Conservation (phyloP, 2,797 vertebrate species). For the Arctocebus calabarensis region DNA sequence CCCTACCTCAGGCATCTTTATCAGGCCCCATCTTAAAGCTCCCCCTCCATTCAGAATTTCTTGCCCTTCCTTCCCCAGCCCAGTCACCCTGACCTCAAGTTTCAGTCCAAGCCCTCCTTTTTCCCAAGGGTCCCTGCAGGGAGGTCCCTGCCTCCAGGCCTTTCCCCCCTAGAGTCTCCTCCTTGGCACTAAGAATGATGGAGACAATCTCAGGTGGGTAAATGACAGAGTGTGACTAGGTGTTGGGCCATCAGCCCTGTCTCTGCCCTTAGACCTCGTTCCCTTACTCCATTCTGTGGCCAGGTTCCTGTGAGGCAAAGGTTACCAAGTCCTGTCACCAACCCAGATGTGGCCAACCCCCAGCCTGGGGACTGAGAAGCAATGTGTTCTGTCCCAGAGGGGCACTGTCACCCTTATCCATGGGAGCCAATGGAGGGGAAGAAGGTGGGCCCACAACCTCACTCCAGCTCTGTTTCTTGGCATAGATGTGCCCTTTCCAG, state of each 20-base stretch:
- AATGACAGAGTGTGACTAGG: not conserved
- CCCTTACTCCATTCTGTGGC: not conserved
- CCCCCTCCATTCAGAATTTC: not conserved
- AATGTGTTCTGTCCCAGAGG: not conserved
- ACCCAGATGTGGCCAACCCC: not conserved
- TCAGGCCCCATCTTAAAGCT: not conserved
- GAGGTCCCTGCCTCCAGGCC: not conserved
- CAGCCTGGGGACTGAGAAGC: not conserved
- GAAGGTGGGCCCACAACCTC: not conserved
- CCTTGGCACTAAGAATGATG: slow-evolving; percentile 22
- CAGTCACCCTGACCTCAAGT: not conserved
- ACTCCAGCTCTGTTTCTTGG: not conserved
- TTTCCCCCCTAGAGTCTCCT: not conserved
- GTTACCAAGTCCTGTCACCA: not conserved
- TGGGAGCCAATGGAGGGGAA: not conserved
- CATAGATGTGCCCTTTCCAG: slow-evolving; percentile 8
- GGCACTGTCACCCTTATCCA: not conserved
- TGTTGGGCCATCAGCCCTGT: not conserved
- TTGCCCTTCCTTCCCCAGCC: not conserved
- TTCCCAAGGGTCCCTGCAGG: not conserved
- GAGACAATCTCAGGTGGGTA: not conserved
- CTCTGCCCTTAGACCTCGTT: not conserved
- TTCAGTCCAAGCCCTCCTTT: not conserved
- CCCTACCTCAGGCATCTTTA: not conserved
- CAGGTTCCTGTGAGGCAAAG: not conserved